Percentiles rank a stretch among this genome's conserved stretches.
phyloP scores from a whole-genome alignment of 2,113 vertebrate species.

The Elephantulus edwardii region DNA sequence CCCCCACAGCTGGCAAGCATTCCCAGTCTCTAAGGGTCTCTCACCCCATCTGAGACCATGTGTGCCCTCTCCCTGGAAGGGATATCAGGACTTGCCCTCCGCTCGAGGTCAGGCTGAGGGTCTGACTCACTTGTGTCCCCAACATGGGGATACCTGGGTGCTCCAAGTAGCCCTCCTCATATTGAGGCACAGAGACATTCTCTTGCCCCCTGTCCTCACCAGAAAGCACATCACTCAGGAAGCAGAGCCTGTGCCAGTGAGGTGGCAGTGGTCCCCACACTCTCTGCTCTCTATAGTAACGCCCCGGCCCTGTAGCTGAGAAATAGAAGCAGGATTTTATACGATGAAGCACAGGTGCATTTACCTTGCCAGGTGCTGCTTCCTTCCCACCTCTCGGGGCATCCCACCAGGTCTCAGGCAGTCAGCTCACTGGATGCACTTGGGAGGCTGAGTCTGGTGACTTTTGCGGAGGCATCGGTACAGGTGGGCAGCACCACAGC shows the following conservation, averaged over 20 bases:
- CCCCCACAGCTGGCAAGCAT: background rate
- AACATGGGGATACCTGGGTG: background rate
- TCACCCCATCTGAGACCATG: background rate
- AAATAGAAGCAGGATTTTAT: background rate
- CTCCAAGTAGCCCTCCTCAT: background rate
- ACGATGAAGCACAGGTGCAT: accelerated
- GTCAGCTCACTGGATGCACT: too few species aligned
- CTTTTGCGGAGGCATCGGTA: background rate
- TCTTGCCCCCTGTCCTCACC: background rate
- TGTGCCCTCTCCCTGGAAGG: background rate
- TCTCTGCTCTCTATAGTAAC: background rate
- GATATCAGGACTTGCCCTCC: background rate
- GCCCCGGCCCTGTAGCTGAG: accelerated
- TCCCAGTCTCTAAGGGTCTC: background rate
- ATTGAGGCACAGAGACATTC: too few species aligned
- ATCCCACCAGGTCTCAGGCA: background rate
- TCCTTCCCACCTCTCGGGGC: background rate
- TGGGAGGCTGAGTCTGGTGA: background rate
- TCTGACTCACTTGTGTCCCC: background rate
- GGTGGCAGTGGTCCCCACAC: too few species aligned
- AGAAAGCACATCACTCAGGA: background rate
- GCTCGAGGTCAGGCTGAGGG: background rate
- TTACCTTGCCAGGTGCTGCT: accelerated
- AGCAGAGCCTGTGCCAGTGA: background rate
- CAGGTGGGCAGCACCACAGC: too few species aligned